A percentile compares a stretch with the other conserved stretches of the same genome.
These are phyloP conservation scores for Ahaetulla prasina DNA, from an alignment of 2,113 vertebrate genomes.

Conservation along the genomic window DNA sequence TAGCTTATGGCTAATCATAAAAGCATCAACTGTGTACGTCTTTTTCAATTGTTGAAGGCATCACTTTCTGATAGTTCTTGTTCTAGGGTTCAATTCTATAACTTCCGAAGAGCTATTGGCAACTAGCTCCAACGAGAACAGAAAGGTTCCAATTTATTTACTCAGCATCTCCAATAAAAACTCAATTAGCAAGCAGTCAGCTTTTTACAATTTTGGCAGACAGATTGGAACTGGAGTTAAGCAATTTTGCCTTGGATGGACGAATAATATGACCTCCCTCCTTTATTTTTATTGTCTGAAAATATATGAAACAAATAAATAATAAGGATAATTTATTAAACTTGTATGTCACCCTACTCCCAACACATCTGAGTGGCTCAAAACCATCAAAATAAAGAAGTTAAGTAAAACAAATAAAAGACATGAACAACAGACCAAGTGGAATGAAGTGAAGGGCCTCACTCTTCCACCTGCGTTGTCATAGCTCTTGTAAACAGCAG, in stretches of 20 bases:
- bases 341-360: neutral
- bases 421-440: neutral
- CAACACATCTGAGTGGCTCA: neutral
- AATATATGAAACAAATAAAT: conserved; percentile 7
- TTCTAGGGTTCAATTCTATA: neutral
- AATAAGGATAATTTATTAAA: neutral
- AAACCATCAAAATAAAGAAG: neutral
- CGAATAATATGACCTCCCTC: neutral
- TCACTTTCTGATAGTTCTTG: neutral
- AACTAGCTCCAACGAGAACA: neutral
- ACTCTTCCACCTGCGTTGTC: neutral
- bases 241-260: neutral
- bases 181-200: neutral
- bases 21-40: neutral
- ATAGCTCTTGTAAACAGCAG: neutral
- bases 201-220: neutral
- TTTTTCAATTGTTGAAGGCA: neutral
- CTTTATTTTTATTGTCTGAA: conserved; percentile 15
- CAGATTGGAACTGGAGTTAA: neutral
- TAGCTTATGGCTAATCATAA: neutral
- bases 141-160: no score
- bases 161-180: neutral
- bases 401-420: neutral
- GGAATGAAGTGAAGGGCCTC: neutral
- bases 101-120: neutral